phyloP scores from a whole-genome alignment of 1,140 invertebrate genomes.

The Saccostrea glomerata region DNA sequence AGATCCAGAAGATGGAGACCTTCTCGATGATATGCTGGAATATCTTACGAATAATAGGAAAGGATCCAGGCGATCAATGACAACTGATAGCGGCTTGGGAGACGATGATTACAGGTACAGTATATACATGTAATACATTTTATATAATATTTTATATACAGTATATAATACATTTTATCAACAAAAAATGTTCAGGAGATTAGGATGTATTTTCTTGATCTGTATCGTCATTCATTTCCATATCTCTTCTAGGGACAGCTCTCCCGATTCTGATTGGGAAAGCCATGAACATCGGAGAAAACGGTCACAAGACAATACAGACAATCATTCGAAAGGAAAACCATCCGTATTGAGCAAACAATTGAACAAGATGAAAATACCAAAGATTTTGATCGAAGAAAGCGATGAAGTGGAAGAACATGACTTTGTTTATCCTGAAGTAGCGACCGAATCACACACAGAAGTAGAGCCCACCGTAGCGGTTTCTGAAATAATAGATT shows the following conservation, averaged over 20 bases:
- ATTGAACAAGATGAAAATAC: constrained; percentile 25
- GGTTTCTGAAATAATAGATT: neutral
- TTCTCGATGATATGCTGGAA: constrained; percentile 41
- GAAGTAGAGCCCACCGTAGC: neutral
- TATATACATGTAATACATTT: neutral
- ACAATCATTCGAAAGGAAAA: neutral
- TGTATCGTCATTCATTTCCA: neutral
- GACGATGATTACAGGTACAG: constrained; percentile 50
- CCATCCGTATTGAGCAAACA: neutral
- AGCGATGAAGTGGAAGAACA: constrained; percentile 19
- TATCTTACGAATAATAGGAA: constrained; percentile 42
- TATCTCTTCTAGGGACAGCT: neutral
- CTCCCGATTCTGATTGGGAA: constrained; percentile 18
- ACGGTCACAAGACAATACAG: constrained; percentile 7
- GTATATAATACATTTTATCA: neutral
- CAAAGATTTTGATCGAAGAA: constrained; percentile 12
- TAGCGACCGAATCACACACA: neutral
- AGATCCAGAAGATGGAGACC: constrained; percentile 25
- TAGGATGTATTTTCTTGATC: no score
- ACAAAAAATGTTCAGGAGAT: neutral
- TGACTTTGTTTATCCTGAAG: neutral
- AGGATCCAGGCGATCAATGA: constrained; percentile 37
- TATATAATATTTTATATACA: no score
- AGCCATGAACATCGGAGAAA: constrained; percentile 6
- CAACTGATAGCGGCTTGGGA: constrained; percentile 49